These are phyloP conservation scores for Halcyon smyrnensis DNA, from an alignment of 2,797 vertebrate genomes.

Conservation along the genomic window DNA sequence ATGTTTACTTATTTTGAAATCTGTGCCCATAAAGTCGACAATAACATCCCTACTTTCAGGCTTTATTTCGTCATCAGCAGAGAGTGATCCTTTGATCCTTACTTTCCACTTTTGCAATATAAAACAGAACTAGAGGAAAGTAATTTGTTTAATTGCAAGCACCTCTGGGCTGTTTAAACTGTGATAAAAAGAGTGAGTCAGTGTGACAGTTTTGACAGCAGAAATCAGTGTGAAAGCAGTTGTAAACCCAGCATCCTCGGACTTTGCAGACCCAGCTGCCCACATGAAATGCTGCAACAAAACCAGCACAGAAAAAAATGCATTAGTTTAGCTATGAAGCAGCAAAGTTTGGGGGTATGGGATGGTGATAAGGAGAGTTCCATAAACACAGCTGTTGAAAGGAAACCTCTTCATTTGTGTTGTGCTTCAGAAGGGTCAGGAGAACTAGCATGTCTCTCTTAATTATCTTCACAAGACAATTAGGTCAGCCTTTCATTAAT, in stretches of 20 bases:
- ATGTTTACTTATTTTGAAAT: accelerated
- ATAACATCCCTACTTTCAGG: neutral
- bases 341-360: accelerated
- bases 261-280: neutral
- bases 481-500: constrained; percentile 58
- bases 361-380: neutral
- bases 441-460: neutral
- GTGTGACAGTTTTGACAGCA: neutral
- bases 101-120: neutral
- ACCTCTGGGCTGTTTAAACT: neutral
- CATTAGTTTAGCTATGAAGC: neutral
- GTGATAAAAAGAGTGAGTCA: neutral
- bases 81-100: neutral
- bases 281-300: neutral
- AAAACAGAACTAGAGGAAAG: neutral
- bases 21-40: neutral
- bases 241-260: neutral
- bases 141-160: neutral
- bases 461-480: constrained; percentile 50
- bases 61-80: neutral
- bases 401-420: neutral
- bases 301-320: neutral
- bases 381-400: neutral
- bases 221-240: neutral
- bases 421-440: neutral